These are phyloP conservation scores for Apis mellifera DNA, from an alignment of 1,140 invertebrate genomes.

Conservation along the genomic window Amel_HAv3.1 CM009935.2:11904001-11904500, in stretches of 20 bases:
- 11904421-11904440: too few species aligned
- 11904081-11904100: constrained; percentile 62
- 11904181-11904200: not conserved
- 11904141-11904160: constrained; percentile 60
- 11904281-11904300: too few species aligned
- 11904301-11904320: too few species aligned
- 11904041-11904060: constrained; percentile 51
- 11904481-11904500: not conserved
- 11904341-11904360: too few species aligned
- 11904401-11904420: too few species aligned
- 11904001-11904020: not conserved
- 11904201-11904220: constrained; percentile 48
- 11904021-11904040: constrained; percentile 47
- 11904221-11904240: constrained; percentile 51
- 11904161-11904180: constrained; percentile 33
- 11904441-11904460: too few species aligned
- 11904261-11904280: too few species aligned
- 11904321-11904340: too few species aligned
- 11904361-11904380: too few species aligned
- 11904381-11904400: too few species aligned
- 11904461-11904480: not conserved
- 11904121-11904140: constrained; percentile 58
- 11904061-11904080: constrained; percentile 54
- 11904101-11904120: constrained; percentile 75
- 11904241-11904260: not conserved